Conservation (phyloP, 2,113 vertebrate genomes). For the Toxotes chatareus region DNA sequence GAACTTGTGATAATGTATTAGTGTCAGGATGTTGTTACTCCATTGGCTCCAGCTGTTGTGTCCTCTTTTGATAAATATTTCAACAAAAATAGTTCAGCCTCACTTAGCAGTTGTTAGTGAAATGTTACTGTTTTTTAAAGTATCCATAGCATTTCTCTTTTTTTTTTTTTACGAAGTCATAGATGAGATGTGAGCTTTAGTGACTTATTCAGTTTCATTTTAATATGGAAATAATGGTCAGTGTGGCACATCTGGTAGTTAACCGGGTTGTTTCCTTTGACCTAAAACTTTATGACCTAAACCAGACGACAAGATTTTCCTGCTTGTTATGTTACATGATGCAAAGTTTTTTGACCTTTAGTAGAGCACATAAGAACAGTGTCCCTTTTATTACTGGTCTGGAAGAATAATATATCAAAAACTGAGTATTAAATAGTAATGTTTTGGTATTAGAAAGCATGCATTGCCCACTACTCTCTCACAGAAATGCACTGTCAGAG, state of each 20-base stretch:
- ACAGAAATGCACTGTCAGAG: slow-evolving; percentile 46
- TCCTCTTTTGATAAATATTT: slow-evolving; percentile 27
- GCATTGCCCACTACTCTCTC: background rate
- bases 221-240: slow-evolving; percentile 11
- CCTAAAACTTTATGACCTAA: slow-evolving; percentile 33
- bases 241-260: background rate
- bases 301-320: background rate
- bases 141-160: background rate
- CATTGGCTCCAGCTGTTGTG: slow-evolving; percentile 26
- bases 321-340: slow-evolving; percentile 4
- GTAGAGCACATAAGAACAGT: background rate
- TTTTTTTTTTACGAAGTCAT: background rate
- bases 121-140: background rate
- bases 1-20: slow-evolving; percentile 31
- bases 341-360: slow-evolving; percentile 19
- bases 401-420: background rate
- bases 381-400: slow-evolving; percentile 20
- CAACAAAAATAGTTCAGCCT: background rate
- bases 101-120: slow-evolving; percentile 1
- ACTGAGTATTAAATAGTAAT: slow-evolving; percentile 4
- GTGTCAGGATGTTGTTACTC: slow-evolving; percentile 21
- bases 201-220: background rate
- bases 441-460: slow-evolving; percentile 1
- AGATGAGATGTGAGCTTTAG: background rate
- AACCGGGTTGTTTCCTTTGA: slow-evolving; percentile 17